Percentiles rank a stretch among this genome's conserved stretches.
Conservation (phyloP, 1,140 invertebrate species). For the Hyles vespertilio region DNA sequence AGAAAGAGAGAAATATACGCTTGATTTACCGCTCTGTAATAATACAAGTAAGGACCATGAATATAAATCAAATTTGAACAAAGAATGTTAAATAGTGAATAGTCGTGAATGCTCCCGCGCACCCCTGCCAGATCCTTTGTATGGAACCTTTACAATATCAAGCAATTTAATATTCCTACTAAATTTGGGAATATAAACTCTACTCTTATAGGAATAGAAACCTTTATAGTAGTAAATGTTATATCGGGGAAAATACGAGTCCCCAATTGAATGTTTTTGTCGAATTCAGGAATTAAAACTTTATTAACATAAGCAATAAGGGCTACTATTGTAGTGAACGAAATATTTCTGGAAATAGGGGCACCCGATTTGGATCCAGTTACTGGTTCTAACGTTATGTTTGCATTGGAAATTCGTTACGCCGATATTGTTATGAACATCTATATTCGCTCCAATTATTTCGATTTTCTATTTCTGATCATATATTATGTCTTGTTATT, state of each 20-base stretch:
- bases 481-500: constrained; percentile 6
- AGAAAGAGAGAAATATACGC: constrained; percentile 45
- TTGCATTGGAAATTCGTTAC: constrained; percentile 73
- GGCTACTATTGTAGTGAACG: not conserved
- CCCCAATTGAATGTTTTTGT: not conserved
- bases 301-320: constrained; percentile 21
- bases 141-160: constrained; percentile 24
- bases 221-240: not conserved
- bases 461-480: constrained; percentile 23
- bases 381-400: constrained; percentile 51
- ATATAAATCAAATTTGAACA: constrained; percentile 75
- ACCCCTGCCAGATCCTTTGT: constrained; percentile 58
- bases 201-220: no score
- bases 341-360: constrained; percentile 26
- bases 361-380: constrained; percentile 60
- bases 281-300: constrained; percentile 18
- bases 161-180: not conserved
- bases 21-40: constrained; percentile 62
- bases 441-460: constrained; percentile 47
- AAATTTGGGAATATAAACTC: not conserved
- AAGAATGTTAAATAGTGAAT: constrained; percentile 71
- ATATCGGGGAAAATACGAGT: constrained; percentile 21
- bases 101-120: constrained; percentile 64
- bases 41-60: constrained; percentile 63
- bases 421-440: constrained; percentile 51